Conservation (phyloP, 1,140 invertebrate species). For the Bombyx mandarina region DNA sequence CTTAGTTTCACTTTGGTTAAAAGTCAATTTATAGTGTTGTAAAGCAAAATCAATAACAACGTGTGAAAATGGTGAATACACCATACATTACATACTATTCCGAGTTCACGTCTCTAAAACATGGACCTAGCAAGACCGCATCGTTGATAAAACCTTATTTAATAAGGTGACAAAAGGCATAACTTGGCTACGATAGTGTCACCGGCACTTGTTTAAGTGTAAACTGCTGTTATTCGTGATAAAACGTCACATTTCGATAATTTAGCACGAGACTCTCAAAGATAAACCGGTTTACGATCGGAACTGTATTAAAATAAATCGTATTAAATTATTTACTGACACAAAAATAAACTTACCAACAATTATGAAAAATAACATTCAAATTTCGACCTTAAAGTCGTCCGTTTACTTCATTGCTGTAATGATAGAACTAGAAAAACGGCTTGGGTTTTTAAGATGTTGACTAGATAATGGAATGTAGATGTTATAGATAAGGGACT, state of each 20-base stretch:
- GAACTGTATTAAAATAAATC: slow-evolving; percentile 22
- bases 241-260: slow-evolving; percentile 63
- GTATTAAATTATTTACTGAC: slow-evolving; percentile 22
- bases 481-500: slow-evolving; percentile 2
- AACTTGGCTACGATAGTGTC: slow-evolving; percentile 39
- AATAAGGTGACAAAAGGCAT: slow-evolving; percentile 47
- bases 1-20: no score
- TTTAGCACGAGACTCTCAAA: slow-evolving; percentile 33
- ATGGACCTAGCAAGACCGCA: slow-evolving; percentile 5
- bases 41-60: no score
- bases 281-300: slow-evolving; percentile 24
- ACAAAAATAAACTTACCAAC: slow-evolving; percentile 10
- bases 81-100: no score
- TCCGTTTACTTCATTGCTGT: no score
- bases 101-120: no score
- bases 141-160: slow-evolving; percentile 44
- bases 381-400: no score
- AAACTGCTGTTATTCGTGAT: slow-evolving; percentile 63
- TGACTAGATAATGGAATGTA: slow-evolving; percentile 2
- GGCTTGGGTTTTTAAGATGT: neutral
- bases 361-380: no score
- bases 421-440: no score
- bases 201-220: slow-evolving; percentile 62
- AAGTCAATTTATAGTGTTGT: no score
- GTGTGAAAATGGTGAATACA: no score